A percentile compares a stretch with the other conserved stretches of the same genome.
Conservation (phyloP, 2,797 vertebrate species). For the Labroides dimidiatus region DNA sequence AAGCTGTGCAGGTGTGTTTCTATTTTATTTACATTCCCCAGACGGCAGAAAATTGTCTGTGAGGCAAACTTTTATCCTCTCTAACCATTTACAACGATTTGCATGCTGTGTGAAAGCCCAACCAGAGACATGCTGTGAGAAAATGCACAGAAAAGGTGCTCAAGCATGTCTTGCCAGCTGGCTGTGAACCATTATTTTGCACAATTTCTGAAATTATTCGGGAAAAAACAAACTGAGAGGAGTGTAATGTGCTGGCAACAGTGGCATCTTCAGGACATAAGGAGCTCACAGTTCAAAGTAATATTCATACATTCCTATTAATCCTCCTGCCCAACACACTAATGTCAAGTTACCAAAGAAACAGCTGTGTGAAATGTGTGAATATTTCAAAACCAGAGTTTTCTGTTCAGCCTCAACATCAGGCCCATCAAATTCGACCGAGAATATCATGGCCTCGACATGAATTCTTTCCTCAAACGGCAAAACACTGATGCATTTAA, state of each 20-base stretch:
- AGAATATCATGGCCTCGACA: background rate
- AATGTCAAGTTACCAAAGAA: conserved; percentile 45
- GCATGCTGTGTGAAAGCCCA: background rate
- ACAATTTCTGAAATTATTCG: conserved; percentile 3
- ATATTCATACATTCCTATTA: no score
- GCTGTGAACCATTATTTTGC: conserved; percentile 16
- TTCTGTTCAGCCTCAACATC: conserved; percentile 9
- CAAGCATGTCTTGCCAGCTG: background rate
- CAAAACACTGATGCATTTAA: no score
- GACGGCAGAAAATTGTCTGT: background rate
- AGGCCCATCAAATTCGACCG: conserved; percentile 8
- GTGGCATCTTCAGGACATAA: conserved; percentile 2
- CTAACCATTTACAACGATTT: background rate
- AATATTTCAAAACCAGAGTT: conserved; percentile 34
- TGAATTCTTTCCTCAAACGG: no score
- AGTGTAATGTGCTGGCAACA: background rate
- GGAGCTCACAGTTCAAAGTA: conserved; percentile 3
- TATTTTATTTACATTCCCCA: background rate
- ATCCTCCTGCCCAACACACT: no score
- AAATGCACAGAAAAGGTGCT: background rate
- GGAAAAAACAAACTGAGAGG: background rate
- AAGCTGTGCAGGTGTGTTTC: conserved; percentile 4
- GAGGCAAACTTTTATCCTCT: conserved; percentile 2
- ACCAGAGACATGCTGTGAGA: background rate
- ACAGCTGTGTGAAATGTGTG: conserved; percentile 18